Conservation (phyloP, 1,140 invertebrate genomes). For the Drosophila takahashii region DNA sequence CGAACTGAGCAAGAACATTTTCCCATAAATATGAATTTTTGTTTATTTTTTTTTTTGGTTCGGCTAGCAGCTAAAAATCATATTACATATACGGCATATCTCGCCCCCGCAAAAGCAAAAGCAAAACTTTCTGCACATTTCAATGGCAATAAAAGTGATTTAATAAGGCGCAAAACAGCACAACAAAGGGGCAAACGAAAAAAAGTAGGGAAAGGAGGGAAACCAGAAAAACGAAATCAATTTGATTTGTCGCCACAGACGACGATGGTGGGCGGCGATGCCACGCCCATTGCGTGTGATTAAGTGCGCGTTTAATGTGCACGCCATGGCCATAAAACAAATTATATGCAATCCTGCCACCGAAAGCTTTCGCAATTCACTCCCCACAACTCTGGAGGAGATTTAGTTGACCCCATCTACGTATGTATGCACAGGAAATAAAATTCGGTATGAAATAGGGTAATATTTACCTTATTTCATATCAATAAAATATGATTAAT, state of each 20-base stretch:
- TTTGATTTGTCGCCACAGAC: conserved; percentile 76
- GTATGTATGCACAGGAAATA: too few species aligned
- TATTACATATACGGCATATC: conserved; percentile 73
- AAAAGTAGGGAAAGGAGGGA: background rate
- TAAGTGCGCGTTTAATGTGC: conserved; percentile 80
- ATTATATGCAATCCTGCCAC: conserved; percentile 72
- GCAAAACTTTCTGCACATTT: conserved; percentile 72
- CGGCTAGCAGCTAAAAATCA: conserved; percentile 44
- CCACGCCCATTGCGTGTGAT: conserved; percentile 75
- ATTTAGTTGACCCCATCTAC: background rate
- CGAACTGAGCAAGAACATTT: conserved; percentile 35
- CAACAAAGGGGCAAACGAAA: conserved; percentile 38
- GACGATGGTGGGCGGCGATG: conserved; percentile 10
- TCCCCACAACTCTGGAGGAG: conserved; percentile 13
- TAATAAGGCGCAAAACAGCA: conserved; percentile 72
- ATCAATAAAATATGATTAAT: too few species aligned
- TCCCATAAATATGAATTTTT: conserved; percentile 65
- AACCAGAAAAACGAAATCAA: conserved; percentile 59
- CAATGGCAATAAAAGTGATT: conserved; percentile 83
- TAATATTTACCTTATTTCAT: too few species aligned
- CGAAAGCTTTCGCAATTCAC: conserved; percentile 52
- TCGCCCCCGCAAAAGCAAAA: conserved; percentile 22
- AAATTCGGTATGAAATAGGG: too few species aligned
- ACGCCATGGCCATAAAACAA: conserved; percentile 77
- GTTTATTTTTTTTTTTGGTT: background rate